Conservation (phyloP, 2,888 invertebrate species). For the Argynnis bischoffii region DNA sequence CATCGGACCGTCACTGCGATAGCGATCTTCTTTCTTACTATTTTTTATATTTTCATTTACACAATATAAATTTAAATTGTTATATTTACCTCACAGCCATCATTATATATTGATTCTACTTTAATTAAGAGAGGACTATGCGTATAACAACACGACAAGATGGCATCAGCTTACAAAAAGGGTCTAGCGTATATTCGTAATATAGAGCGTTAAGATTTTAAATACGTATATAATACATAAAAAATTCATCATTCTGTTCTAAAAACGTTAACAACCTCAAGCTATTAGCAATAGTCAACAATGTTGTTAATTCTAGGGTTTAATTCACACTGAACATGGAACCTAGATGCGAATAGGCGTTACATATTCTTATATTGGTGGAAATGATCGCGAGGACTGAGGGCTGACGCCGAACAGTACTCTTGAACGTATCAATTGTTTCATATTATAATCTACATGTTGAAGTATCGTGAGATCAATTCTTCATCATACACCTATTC, state of each 20-base stretch:
- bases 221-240: conserved; percentile 74
- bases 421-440: background rate
- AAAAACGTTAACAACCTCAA: conserved; percentile 82
- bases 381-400: conserved; percentile 37
- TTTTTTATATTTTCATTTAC: conserved; percentile 72
- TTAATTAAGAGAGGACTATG: conserved; percentile 78
- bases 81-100: conserved; percentile 82
- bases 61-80: conserved; percentile 81
- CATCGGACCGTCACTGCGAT: conserved; percentile 58
- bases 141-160: conserved; percentile 75
- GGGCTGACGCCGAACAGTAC: too few relatives aligned
- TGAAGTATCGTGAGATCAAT: conserved; percentile 6
- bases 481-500: conserved; percentile 5
- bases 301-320: conserved; percentile 79
- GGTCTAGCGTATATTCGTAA: conserved; percentile 77
- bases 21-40: conserved; percentile 62
- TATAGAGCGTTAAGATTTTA: conserved; percentile 64
- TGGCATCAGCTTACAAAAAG: conserved; percentile 78
- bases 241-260: conserved; percentile 79
- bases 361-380: conserved; percentile 44
- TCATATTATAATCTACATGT: background rate
- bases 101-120: conserved; percentile 82
- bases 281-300: conserved; percentile 83
- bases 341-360: conserved; percentile 60
- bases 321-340: conserved; percentile 76